A percentile compares a stretch with the other conserved stretches of the same genome.
phyloP scores from a whole-genome alignment of 2,888 invertebrate genomes.

The Limnephilus rhombicus region DNA sequence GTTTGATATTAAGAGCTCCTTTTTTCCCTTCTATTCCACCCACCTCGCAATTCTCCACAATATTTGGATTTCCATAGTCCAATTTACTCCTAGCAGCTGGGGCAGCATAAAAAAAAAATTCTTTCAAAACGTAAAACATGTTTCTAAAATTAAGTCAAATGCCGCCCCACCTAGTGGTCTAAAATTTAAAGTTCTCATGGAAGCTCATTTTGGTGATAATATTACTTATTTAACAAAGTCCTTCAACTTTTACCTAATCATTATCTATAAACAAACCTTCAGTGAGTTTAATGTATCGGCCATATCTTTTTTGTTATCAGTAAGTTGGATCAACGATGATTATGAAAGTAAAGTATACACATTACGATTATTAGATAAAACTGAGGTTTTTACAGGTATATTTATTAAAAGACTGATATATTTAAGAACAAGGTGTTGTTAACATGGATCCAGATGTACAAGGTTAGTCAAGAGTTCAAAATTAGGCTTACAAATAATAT shows the following conservation, averaged over 20 bases:
- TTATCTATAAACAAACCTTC: neutral
- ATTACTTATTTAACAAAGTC: neutral
- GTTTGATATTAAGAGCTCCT: neutral
- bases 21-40: neutral
- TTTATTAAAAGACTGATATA: neutral
- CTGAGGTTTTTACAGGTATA: neutral
- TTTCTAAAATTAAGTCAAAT: neutral
- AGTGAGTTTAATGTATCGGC: slow-evolving; percentile 2
- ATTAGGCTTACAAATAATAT: neutral
- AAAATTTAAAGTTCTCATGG: neutral
- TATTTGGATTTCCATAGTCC: neutral
- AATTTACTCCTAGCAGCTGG: neutral
- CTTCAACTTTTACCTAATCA: neutral
- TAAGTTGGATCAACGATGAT: neutral
- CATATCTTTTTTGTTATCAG: slow-evolving; percentile 39
- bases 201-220: neutral
- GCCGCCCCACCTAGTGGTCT: neutral
- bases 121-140: neutral
- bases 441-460: slow-evolving; percentile 41
- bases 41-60: neutral
- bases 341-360: slow-evolving; percentile 18
- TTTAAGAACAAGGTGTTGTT: slow-evolving; percentile 12
- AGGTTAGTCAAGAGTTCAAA: slow-evolving; percentile 23
- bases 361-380: slow-evolving; percentile 29
- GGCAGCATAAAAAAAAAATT: neutral